Evolutionary conservation across 2,797 vertebrate species (phyloP), one percentile per base, ranked within the genome.

Genomic region (Hybognathus amarus): DNA sequence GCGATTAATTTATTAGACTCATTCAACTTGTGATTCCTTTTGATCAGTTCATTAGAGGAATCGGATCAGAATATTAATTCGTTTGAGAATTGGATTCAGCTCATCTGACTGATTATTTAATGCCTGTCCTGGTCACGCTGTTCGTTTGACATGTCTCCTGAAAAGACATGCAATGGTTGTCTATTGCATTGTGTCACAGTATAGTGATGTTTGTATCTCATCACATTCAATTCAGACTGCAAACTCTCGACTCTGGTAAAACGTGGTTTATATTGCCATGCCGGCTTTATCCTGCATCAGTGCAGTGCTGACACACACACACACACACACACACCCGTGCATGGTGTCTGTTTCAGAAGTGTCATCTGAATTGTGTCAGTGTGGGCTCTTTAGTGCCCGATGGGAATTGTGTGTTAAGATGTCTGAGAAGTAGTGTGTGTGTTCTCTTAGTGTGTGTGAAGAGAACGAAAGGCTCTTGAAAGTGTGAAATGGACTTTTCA

Each of bases 321-420:
- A 47, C 38, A 40, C 36, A 30, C 61, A 67, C 33, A 38, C 56
- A 61, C 73, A 40, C 33, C 33, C 0, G 36, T 36, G 36, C 73
- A 6, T 61, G 74, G 82, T 77, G 50, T 83, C 47, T 61, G 50
- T 83, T 83, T 68, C 81, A 83, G 11, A 83, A 54, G 73, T 69
- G 74, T 69, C 74, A 68, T 52, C 18, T 61, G 20, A 9, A 83
- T 69, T 68, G 18, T 83, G 74, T 77, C 81, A 83, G 5, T 47
- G 36, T 59, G 73, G 47, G 3, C 11, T 77, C 63, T 83, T 59
- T 33, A 56, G 36, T 17, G 73, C 69, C 81, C 36, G 38, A 77
- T 42, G 64, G 81, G 74, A 83, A 83, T 77, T 83, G 64, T 77
- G 81, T 5, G 64, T 47, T 56, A 83, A 83, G 66, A 47, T 59